Evolutionary conservation across 2,888 invertebrate genomes (phyloP).

Genomic region (Drosophila flavopinicola): DNA sequence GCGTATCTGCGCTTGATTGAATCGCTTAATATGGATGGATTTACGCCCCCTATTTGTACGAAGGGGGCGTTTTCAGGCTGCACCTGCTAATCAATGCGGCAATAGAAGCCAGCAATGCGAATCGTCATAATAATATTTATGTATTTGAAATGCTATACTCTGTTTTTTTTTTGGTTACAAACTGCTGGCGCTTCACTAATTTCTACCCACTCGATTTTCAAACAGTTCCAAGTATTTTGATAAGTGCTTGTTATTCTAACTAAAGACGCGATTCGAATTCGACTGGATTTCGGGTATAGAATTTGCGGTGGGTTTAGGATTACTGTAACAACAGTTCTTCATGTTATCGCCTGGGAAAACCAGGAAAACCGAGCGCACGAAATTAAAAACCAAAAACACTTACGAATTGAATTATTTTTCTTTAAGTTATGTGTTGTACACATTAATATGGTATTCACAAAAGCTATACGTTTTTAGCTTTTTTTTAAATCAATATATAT

Average conservation of each 20-base stretch:
- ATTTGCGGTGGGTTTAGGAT: conserved; percentile 15
- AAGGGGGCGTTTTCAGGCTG: conserved; percentile 37
- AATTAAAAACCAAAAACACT: background rate
- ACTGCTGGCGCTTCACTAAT: conserved; percentile 44
- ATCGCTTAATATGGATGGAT: conserved; percentile 36
- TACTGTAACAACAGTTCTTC: conserved; percentile 39
- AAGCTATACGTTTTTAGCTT: too few species aligned
- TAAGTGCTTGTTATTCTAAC: conserved; percentile 16
- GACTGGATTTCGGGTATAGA: conserved; percentile 1
- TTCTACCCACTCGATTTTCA: conserved; percentile 29
- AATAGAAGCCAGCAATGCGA: conserved; percentile 1
- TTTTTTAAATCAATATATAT: too few species aligned
- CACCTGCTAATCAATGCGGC: conserved; percentile 45
- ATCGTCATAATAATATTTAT: conserved; percentile 19
- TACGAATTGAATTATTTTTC: background rate
- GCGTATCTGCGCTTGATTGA: conserved; percentile 37
- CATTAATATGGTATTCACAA: too few species aligned
- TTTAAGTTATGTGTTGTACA: too few species aligned
- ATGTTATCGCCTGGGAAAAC: conserved; percentile 47
- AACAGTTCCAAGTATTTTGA: conserved; percentile 34
- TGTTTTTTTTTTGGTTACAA: background rate
- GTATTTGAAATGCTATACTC: conserved; percentile 2
- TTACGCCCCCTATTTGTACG: conserved; percentile 35
- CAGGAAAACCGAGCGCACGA: background rate
- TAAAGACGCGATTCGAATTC: conserved; percentile 5